These are phyloP conservation scores for Xylota segnis DNA, from an alignment of 2,888 invertebrate genomes.

Conservation along the genomic window DNA sequence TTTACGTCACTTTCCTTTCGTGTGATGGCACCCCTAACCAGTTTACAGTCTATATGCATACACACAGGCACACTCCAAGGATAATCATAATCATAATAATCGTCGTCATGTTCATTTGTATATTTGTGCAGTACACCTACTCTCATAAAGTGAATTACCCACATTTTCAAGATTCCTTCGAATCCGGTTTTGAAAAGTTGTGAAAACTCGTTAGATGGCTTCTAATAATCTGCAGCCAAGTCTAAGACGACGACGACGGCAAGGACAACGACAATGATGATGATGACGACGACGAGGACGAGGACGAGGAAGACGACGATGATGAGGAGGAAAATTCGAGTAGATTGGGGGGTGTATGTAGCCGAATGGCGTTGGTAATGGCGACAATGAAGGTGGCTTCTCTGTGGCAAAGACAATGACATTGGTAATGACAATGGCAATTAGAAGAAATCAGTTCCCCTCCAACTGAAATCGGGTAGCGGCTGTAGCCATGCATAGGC, in stretches of 20 bases:
- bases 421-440: conserved; percentile 75
- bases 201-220: conserved; percentile 70
- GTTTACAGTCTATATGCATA: not conserved
- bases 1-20: conserved; percentile 26
- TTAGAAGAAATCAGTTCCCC: conserved; percentile 68
- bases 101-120: conserved; percentile 73
- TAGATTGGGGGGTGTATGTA: not conserved
- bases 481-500: conserved; percentile 17
- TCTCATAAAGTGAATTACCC: conserved; percentile 71
- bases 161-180: conserved; percentile 64
- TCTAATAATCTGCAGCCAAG: conserved; percentile 69
- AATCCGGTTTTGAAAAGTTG: conserved; percentile 66
- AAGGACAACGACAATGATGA: conserved; percentile 10
- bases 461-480: not conserved
- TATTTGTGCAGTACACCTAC: conserved; percentile 48
- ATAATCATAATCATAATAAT: conserved; percentile 74
- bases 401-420: conserved; percentile 70
- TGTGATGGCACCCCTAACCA: conserved; percentile 2
- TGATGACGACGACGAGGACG: not conserved
- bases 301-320: not conserved
- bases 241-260: conserved; percentile 40
- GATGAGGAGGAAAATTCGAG: no score
- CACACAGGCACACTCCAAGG: conserved; percentile 50
- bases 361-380: conserved; percentile 44
- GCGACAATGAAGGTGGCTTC: conserved; percentile 66